Percentiles rank a stretch among this genome's conserved stretches.
These are phyloP conservation scores for Drosophila demipolita DNA, from an alignment of 2,888 invertebrate genomes.

Conservation along the genomic window DNA sequence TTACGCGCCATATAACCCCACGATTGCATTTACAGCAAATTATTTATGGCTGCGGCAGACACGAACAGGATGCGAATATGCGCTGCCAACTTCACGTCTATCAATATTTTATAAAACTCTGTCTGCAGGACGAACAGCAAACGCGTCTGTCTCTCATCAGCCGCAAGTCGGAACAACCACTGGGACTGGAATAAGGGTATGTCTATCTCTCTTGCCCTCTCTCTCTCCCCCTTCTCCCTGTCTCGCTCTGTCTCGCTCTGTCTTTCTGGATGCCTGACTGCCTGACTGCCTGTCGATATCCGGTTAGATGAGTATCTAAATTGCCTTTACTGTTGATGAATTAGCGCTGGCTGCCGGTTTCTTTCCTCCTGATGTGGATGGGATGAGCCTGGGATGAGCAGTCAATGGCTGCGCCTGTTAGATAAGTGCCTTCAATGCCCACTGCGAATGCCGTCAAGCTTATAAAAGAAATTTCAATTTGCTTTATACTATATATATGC, in stretches of 20 bases:
- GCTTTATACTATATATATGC: constrained; percentile 40
- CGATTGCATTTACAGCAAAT: constrained; percentile 81
- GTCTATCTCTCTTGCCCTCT: constrained; percentile 56
- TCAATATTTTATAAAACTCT: constrained; percentile 81
- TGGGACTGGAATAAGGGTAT: constrained; percentile 42
- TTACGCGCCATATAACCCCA: constrained; percentile 72
- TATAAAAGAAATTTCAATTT: constrained; percentile 74
- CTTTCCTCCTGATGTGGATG: constrained; percentile 25
- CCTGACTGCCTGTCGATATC: constrained; percentile 77
- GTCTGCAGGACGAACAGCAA: constrained; percentile 64
- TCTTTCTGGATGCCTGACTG: constrained; percentile 22
- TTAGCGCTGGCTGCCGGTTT: constrained; percentile 68
- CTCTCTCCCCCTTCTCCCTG: constrained; percentile 46
- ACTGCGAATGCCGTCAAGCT: constrained; percentile 35
- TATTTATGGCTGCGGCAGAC: constrained; percentile 81
- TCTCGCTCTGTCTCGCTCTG: constrained; percentile 5
- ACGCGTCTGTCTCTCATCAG: constrained; percentile 32
- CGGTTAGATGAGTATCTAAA: constrained; percentile 82
- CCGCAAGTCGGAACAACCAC: constrained; percentile 47
- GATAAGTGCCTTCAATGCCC: constrained; percentile 68
- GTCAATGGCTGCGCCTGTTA: constrained; percentile 44
- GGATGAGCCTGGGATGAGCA: constrained; percentile 12
- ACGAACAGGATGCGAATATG: constrained; percentile 78
- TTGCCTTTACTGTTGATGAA: constrained; percentile 81
- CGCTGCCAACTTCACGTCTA: constrained; percentile 82